A percentile compares a stretch with the other conserved stretches of the same genome.
Evolutionary conservation across 2,888 invertebrate species (phyloP).

Genomic region (Eucera pruinosa): DNA sequence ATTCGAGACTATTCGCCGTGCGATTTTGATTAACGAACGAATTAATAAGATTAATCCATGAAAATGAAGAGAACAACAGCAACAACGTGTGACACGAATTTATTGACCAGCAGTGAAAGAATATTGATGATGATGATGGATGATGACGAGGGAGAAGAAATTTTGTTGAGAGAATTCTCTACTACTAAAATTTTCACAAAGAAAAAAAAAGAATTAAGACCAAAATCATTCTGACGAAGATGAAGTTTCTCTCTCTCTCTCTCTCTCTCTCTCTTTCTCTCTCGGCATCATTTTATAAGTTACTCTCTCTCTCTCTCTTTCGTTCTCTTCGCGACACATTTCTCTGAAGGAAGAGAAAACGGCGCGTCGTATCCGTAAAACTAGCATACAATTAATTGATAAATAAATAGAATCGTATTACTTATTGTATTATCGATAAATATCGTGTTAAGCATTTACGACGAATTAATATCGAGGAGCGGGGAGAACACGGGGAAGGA

Average conservation of each 20-base stretch:
- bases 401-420: slow-evolving; percentile 58
- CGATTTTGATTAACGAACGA: slow-evolving; percentile 46
- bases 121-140: slow-evolving; percentile 13
- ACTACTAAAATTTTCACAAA: no score
- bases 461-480: slow-evolving; percentile 39
- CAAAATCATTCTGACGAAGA: no score
- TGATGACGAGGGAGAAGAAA: slow-evolving; percentile 25
- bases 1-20: slow-evolving; percentile 36
- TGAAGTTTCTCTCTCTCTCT: no score
- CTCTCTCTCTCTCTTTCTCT: not conserved
- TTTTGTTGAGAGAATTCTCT: no score
- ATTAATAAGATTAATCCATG: slow-evolving; percentile 20
- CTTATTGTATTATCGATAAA: slow-evolving; percentile 55
- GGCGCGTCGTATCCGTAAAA: slow-evolving; percentile 42
- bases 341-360: slow-evolving; percentile 18
- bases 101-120: slow-evolving; percentile 26
- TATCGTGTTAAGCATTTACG: slow-evolving; percentile 60
- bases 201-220: not conserved
- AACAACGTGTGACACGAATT: slow-evolving; percentile 46
- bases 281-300: not conserved
- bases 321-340: slow-evolving; percentile 24
- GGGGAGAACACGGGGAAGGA: slow-evolving; percentile 18
- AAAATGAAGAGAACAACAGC: slow-evolving; percentile 6
- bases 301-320: slow-evolving; percentile 15
- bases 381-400: slow-evolving; percentile 58